Conservation (phyloP, 2,888 invertebrate species). For the Aspidiotus destructor region DNA sequence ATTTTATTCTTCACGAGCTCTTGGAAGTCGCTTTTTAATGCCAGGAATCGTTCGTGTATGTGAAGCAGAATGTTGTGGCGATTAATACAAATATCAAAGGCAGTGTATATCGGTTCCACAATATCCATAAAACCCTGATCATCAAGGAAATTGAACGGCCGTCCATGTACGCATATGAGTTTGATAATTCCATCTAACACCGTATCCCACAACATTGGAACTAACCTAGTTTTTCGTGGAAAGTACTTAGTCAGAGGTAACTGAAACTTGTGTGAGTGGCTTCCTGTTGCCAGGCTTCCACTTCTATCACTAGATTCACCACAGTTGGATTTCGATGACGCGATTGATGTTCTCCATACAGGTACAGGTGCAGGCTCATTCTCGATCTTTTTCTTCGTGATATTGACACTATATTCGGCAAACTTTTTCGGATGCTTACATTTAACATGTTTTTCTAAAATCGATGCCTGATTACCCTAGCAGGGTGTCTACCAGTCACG, state of each 20-base stretch:
- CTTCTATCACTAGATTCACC: too few relatives aligned
- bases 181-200: neutral
- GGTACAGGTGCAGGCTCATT: neutral
- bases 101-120: neutral
- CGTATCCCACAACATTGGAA: neutral
- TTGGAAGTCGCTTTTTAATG: neutral
- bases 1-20: neutral
- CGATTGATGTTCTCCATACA: neutral
- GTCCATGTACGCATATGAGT: neutral
- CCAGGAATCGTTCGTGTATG: neutral
- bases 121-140: neutral
- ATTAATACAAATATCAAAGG: neutral
- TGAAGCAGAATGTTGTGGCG: neutral
- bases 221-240: neutral
- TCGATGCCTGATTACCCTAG: neutral
- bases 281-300: too few relatives aligned
- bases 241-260: neutral
- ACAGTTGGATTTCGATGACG: neutral
- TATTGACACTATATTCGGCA: slow-evolving; percentile 10
- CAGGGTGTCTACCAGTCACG: too few relatives aligned
- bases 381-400: slow-evolving; percentile 1
- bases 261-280: neutral
- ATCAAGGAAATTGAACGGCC: slow-evolving; percentile 2
- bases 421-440: neutral
- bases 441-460: neutral